Evolutionary conservation across 2,113 vertebrate species (phyloP), one percentile per base, ranked within the genome.

Genomic region (Mesembrinibis cayennensis): DNA sequence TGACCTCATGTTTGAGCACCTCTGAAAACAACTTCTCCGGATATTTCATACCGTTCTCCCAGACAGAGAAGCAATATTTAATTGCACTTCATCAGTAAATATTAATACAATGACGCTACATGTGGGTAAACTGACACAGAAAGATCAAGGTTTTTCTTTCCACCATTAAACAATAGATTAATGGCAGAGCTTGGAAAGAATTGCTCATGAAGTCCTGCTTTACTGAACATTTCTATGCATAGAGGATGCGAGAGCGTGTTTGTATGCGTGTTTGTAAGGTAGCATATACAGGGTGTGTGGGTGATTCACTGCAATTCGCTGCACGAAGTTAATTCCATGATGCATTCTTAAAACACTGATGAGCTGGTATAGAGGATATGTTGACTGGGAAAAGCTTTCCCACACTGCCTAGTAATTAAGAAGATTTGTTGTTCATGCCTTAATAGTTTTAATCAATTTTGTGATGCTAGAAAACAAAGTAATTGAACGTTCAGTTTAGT

Each of bases 361-460:
- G 45, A 70, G 70, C 65, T 72, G 52, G 9, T 53, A 27, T 44
- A 44, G 65, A 81, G 29, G 29, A 11, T 49, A 78, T 16, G 40
- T 78, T 87, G 65, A 49, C 52, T 61, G 38, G 71, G 40, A 55
- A 82, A 82, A 94, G 58, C 58, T 78, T 82, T 61, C n/a, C 40
- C 30, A 26, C 63, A 87, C 65, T n/a, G 73, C 49, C 81, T 95
- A 59, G 71, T 92, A 74, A 96, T 87, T 87, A 87, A 76, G 71
- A 77, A 44, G 76, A 80, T 71, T 92, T 94, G 78, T 90, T 90
- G 70, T 83, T 82, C 49, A 11, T 62, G 76, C 59, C 42, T 59
- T 91, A 85, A 79, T n/a, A 55, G 55, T 78, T 93, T 88, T 92
- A 92, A 88, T 95, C 44, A 82, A 36, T 83, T 83, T 73, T 15